Percentiles rank a stretch among this genome's conserved stretches.
phyloP scores from a whole-genome alignment of 2,797 vertebrate genomes.

The Glyptemys insculpta region DNA sequence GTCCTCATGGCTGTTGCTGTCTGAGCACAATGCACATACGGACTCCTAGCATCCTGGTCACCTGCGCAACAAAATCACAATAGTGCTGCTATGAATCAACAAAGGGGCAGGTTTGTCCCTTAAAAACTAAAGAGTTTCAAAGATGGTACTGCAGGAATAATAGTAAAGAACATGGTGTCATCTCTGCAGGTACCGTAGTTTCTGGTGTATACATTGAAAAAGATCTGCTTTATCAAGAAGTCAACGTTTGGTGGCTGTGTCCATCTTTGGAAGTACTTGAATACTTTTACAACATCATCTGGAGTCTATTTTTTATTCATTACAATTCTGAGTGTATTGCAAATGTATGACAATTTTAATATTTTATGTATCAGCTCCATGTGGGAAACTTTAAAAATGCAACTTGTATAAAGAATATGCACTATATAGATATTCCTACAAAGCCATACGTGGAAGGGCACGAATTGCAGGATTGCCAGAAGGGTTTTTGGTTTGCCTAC shows the following conservation, averaged over 20 bases:
- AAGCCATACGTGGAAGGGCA: neutral
- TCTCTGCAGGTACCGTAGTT: neutral
- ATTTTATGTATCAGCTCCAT: neutral
- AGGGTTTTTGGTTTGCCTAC: neutral
- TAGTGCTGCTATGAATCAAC: neutral
- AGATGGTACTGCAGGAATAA: neutral
- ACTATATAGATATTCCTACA: neutral
- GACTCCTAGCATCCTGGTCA: neutral
- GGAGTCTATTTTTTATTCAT: neutral
- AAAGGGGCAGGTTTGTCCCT: neutral
- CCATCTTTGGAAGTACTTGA: neutral
- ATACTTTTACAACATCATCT: neutral
- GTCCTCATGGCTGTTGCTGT: neutral
- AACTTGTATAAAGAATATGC: neutral
- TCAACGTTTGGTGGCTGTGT: neutral
- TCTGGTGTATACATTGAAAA: neutral
- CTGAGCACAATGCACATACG: neutral
- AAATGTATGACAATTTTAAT: neutral
- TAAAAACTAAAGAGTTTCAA: neutral
- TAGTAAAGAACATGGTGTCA: neutral
- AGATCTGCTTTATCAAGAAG: neutral
- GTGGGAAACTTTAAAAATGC: neutral
- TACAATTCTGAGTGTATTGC: neutral
- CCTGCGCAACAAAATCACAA: neutral
- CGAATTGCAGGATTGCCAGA: neutral